Evolutionary conservation across 2,113 vertebrate species (phyloP).

Genomic region (Xerus inauris): DNA sequence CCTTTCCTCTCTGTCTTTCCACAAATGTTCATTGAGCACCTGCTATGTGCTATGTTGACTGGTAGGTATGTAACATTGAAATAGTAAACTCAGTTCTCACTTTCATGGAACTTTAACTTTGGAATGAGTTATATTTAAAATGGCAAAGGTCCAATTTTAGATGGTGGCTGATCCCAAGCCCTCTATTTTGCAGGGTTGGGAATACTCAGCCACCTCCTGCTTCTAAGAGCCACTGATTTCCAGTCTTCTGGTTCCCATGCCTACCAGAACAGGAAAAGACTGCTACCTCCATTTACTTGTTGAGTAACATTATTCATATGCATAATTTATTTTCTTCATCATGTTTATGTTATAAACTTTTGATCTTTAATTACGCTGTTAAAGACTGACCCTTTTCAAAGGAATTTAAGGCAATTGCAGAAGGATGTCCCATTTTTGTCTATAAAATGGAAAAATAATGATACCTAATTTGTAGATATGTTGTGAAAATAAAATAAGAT

Average conservation of each 20-base stretch:
- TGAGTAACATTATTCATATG: background rate
- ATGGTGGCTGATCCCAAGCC: background rate
- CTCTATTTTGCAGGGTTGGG: background rate
- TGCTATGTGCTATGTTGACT: background rate
- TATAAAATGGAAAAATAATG: background rate
- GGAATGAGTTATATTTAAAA: background rate
- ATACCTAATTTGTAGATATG: background rate
- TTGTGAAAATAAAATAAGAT: slow-evolving; percentile 1
- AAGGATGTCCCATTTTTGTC: background rate
- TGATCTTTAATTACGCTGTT: background rate
- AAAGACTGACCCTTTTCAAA: background rate
- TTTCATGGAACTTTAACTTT: background rate
- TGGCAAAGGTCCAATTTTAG: background rate
- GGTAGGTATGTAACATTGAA: background rate
- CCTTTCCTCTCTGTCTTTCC: too few species aligned
- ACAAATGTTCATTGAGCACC: background rate
- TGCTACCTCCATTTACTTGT: background rate
- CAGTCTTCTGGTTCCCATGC: background rate
- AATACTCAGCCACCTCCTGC: background rate
- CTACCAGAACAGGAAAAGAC: background rate
- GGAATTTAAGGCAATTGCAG: background rate
- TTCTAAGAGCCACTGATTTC: background rate
- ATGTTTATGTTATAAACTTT: background rate
- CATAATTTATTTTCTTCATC: background rate
- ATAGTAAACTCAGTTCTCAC: background rate